Percentiles rank a stretch among this genome's conserved stretches.
Evolutionary conservation across 2,113 vertebrate genomes (phyloP).

Genomic region (Mola mola): DNA sequence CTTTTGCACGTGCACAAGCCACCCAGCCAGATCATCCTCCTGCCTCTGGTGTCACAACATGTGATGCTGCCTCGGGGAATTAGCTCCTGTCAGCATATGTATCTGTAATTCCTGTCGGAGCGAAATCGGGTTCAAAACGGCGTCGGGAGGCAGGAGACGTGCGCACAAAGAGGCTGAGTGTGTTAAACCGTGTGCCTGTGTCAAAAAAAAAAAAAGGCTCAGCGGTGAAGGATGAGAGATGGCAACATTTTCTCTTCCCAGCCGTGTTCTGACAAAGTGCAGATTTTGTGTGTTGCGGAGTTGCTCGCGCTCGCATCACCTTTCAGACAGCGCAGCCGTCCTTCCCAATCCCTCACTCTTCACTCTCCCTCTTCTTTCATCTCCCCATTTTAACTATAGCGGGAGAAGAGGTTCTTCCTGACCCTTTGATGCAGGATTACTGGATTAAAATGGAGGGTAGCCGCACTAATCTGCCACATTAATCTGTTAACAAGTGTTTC

Average conservation of each 20-base stretch:
- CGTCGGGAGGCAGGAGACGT: constrained; percentile 46
- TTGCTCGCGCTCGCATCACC: constrained; percentile 23
- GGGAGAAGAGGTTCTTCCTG: constrained; percentile 58
- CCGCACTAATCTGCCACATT: constrained; percentile 69
- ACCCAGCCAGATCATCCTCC: constrained; percentile 55
- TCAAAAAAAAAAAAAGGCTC: constrained; percentile 51
- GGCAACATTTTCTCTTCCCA: constrained; percentile 25
- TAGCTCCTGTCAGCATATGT: constrained; percentile 70
- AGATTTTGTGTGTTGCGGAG: constrained; percentile 5
- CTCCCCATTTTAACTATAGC: constrained; percentile 43
- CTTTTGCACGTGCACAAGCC: constrained; percentile 16
- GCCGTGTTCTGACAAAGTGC: constrained; percentile 37
- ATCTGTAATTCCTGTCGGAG: constrained; percentile 68
- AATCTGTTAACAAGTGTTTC: constrained; percentile 76
- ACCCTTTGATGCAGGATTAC: constrained; percentile 80
- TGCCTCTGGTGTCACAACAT: constrained; percentile 60
- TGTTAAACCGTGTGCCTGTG: constrained; percentile 50
- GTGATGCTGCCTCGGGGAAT: constrained; percentile 68
- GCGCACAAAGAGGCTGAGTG: constrained; percentile 53
- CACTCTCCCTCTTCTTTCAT: constrained; percentile 53
- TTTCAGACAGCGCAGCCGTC: constrained; percentile 34
- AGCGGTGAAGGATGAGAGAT: constrained; percentile 49
- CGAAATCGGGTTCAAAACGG: constrained; percentile 58
- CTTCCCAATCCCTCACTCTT: constrained; percentile 36
- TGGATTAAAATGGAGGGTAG: constrained; percentile 72